Evolutionary conservation across 2,797 vertebrate genomes (phyloP).

Genomic region (Sparus aurata): DNA sequence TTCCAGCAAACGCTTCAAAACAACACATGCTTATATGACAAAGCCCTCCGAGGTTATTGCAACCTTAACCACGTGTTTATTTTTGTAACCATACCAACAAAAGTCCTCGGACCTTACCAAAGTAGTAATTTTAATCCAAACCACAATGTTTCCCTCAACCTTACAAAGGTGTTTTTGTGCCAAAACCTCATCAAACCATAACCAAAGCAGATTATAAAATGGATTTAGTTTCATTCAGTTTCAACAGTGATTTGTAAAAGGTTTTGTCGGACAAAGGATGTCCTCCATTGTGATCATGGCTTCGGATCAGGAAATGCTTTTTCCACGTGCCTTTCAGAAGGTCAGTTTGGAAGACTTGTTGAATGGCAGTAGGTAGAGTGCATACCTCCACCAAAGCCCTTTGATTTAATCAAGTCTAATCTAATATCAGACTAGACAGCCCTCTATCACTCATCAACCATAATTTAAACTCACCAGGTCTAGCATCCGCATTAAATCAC

Average conservation of each 20-base stretch:
- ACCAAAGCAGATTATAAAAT: background rate
- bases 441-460: no score
- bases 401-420: no score
- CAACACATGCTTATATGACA: background rate
- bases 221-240: background rate
- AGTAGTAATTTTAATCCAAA: background rate
- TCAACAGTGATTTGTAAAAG: background rate
- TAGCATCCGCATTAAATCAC: no score
- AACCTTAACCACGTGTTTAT: conserved; percentile 11
- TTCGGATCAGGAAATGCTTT: background rate
- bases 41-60: background rate
- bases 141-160: conserved; percentile 2
- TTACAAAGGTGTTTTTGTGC: background rate
- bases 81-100: background rate
- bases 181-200: background rate
- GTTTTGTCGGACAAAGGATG: background rate
- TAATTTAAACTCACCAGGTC: no score
- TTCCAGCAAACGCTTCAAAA: background rate
- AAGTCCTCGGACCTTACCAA: background rate
- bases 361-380: no score
- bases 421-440: no score
- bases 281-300: background rate
- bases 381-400: no score
- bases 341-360: background rate
- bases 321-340: background rate